Base-by-base conservation (phyloP, 2,888 invertebrate species). In the Drosophila anomelani region DNA sequence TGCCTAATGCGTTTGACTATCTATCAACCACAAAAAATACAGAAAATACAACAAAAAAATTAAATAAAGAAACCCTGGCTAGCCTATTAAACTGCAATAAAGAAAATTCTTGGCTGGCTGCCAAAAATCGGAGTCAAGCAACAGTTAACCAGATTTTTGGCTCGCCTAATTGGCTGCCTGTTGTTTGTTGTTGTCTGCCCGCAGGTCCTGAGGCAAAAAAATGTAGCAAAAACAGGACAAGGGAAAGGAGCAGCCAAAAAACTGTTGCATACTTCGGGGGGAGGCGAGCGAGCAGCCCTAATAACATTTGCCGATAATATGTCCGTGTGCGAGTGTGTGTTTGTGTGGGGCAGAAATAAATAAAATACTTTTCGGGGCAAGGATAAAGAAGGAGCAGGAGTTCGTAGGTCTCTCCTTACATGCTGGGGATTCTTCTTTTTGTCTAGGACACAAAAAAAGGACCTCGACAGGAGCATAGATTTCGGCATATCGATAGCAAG, bases 191-290 rank as follows among this genome's bases (percentile, higher is more conserved):
- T 64, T 56, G 38, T 55, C 57, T 49, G 69, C 61, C 63, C 60
- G 32, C 47, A 53, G 69, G 78, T 53, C 78, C 56, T 20, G 10
- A 20, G 17, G 17, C 4, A 51, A 8, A 51, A 51, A 20, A 36
- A 34, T 15, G 17, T 34, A 51, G 32, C 55, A 62, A 64, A 32
- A 47, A 29, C 63, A 34, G 38, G 39, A 29, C 32, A 17, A 36
- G 29, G 17, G 26, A 70, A 57, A 23, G 17, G 29, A 57, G n/a
- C 44, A 51, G 29, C 53, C 61, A 75, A 85, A 85, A 77, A 87
- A 85, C 89, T 89, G 85, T 85, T 85, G 85, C 89, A 88, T 88
- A 77, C 88, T 85, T 89, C 73, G 71, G 64, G 79, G 79, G 72
- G n/a, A n/a, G 62, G 26, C 26, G 26, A 26, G 10, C n/a, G 23